phyloP scores from a whole-genome alignment of 2,888 invertebrate genomes.

The Alloplasta piceator region DNA sequence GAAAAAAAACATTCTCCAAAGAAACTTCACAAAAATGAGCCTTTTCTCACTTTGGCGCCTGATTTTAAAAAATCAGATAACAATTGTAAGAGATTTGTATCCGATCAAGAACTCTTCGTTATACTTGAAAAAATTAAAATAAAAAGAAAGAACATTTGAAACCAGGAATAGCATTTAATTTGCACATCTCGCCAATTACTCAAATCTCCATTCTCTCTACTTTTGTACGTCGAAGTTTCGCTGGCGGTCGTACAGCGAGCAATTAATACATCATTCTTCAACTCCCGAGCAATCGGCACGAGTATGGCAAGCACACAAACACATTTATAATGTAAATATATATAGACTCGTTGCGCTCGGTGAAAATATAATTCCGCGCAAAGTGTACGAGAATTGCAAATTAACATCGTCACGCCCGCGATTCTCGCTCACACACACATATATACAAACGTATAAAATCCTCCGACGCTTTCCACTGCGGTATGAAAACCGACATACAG shows the following conservation, averaged over 20 bases:
- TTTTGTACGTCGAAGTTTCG: neutral
- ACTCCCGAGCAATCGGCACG: conserved; percentile 8
- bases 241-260: conserved; percentile 22
- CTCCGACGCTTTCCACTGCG: conserved; percentile 59
- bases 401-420: conserved; percentile 62
- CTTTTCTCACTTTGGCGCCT: no score
- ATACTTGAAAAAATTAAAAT: no score
- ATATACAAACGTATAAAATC: conserved; percentile 25
- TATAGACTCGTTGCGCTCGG: neutral
- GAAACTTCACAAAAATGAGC: no score
- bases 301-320: conserved; percentile 1
- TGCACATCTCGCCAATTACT: conserved; percentile 64
- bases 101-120: no score
- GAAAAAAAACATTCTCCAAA: no score
- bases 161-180: conserved; percentile 66
- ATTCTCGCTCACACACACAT: conserved; percentile 25
- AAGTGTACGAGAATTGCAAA: conserved; percentile 29
- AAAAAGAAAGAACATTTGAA: conserved; percentile 12
- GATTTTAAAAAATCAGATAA: no score
- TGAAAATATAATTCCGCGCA: conserved; percentile 7
- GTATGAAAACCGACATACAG: conserved; percentile 21
- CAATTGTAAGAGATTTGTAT: no score
- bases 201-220: conserved; percentile 56
- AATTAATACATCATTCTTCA: conserved; percentile 52
- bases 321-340: no score